Evolutionary conservation across 2,797 vertebrate genomes (phyloP), one percentile per base, ranked within the genome.

Genomic region (Dallia pectoralis): DNA sequence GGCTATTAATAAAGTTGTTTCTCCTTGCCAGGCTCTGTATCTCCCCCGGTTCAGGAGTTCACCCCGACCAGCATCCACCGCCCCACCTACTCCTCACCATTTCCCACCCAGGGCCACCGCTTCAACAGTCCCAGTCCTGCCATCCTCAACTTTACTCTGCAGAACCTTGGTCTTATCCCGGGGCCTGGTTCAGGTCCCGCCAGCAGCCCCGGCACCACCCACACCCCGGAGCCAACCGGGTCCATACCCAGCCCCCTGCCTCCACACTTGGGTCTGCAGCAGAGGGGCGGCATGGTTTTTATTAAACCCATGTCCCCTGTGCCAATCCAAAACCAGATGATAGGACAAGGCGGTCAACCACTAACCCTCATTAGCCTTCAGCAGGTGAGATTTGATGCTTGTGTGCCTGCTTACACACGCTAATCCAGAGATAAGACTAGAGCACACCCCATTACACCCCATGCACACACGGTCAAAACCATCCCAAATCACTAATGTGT

Each of bases 141-240:
- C 69, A 92, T 97, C 87, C 86, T 97, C 71, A 97, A 97, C 91
- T 96, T 99, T 79, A 96, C 96, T 2, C 85, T 98, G 73, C 96
- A 97, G 75, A 96, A 98, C 69, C 64, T 97, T 74, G 95, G 96
- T 64, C 92, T 98, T 47, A 93, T 97, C 77, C 92, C 95, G 12
- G 77, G 91, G 0, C 81, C 90, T 22, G 73, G 93, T 86, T 81
- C 86, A 71, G 82, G 81, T 0, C 65, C 33, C 79, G 80, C 7
- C 22, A 77, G 0, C 59, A 80, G 11, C 71, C 29, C 92, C 14
- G 5, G 66, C 72, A 83, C 29, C 0, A 79, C 32, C 81, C 84
- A 1, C 44, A 70, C 78, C 78, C 86, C 16, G 78, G 91, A 94
- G 83, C 79, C 72, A 0, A 6, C 72, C 73, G 85, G 72, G 74